Conservation (phyloP, 2,797 vertebrate genomes). For the Pelobates cultripes region DNA sequence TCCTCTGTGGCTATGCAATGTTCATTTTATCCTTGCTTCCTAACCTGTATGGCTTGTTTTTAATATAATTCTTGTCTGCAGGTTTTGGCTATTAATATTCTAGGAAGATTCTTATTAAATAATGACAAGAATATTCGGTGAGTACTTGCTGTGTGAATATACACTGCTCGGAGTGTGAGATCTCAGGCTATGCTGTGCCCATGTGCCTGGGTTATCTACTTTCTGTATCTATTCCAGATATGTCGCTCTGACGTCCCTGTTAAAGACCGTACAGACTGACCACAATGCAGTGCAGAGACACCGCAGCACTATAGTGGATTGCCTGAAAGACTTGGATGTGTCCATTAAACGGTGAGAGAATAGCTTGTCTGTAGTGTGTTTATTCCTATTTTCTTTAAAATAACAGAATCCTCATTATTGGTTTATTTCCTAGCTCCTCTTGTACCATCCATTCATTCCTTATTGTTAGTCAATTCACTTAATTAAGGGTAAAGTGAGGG, state of each 20-base stretch:
- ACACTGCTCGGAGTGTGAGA: neutral
- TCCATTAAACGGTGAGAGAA: constrained; percentile 92
- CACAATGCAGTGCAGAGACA: constrained; percentile 98
- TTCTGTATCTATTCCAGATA: constrained; percentile 75
- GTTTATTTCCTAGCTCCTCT: too few relatives aligned
- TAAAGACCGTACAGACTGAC: constrained; percentile 99
- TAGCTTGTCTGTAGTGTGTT: neutral
- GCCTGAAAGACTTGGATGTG: constrained; percentile 97
- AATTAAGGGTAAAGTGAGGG: too few relatives aligned
- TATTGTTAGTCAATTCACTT: too few relatives aligned
- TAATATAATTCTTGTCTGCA: constrained; percentile 62
- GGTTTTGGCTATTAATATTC: constrained; percentile 99
- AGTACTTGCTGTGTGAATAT: constrained; percentile 28
- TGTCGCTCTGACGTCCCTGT: constrained; percentile 95
- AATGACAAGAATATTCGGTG: constrained; percentile 98
- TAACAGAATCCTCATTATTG: too few relatives aligned
- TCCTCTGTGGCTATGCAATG: neutral
- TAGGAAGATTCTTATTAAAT: constrained; percentile 97
- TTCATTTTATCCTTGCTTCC: too few relatives aligned
- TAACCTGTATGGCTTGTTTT: too few relatives aligned
- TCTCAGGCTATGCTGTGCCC: too few relatives aligned
- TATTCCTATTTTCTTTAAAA: too few relatives aligned
- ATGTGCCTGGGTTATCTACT: neutral
- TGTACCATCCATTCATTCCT: too few relatives aligned
- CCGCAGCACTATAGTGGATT: constrained; percentile 98